Evolutionary conservation across 2,797 vertebrate genomes (phyloP).

Genomic region (Odontamblyopus rebecca): DNA sequence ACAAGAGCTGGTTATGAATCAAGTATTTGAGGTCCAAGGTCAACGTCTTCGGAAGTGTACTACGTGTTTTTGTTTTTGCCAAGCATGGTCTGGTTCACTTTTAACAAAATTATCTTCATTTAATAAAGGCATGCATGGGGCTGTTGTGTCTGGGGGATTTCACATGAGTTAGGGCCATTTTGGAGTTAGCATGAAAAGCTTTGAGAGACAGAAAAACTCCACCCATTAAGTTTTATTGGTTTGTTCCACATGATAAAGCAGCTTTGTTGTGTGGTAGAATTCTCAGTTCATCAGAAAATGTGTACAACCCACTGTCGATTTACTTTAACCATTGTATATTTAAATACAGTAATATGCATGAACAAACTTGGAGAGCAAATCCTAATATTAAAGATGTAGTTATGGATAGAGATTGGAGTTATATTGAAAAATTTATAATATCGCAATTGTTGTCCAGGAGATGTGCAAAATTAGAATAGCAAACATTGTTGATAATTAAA

Average conservation of each 20-base stretch:
- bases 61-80: conserved; percentile 1
- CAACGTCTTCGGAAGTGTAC: conserved; percentile 25
- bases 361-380: not conserved
- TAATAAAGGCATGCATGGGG: conserved; percentile 9
- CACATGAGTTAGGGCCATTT: not conserved
- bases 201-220: not conserved
- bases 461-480: too few species aligned
- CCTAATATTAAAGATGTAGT: not conserved
- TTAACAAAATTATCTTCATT: conserved; percentile 8
- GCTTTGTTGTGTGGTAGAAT: not conserved
- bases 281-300: not conserved
- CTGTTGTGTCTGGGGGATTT: conserved; percentile 10
- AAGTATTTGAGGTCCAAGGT: conserved; percentile 34
- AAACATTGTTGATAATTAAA: too few species aligned
- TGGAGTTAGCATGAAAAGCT: not conserved
- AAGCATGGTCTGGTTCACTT: not conserved
- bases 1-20: conserved; percentile 26
- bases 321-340: not conserved
- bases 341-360: too few species aligned
- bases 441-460: too few species aligned
- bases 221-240: not conserved
- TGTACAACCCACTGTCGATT: too few species aligned
- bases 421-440: too few species aligned
- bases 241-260: not conserved
- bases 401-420: too few species aligned